phyloP scores from a whole-genome alignment of 2,113 vertebrate species.

The Dicrurus megarhynchus region DNA sequence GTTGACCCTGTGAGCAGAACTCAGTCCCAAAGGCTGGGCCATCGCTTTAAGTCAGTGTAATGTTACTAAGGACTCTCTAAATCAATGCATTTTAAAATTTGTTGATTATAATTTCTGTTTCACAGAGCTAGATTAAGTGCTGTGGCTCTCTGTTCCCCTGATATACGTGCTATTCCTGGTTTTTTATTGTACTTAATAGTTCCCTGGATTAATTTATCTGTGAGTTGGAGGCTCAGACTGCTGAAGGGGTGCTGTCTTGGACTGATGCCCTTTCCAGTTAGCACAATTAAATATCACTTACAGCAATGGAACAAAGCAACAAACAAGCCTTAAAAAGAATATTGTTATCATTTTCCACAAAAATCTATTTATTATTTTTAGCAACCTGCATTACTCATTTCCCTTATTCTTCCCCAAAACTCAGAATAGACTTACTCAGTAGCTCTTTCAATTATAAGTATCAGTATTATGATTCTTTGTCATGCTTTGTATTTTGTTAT shows the following conservation, averaged over 20 bases:
- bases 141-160: not conserved
- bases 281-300: not conserved
- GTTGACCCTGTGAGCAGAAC: not conserved
- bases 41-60: not conserved
- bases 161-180: not conserved
- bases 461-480: not conserved
- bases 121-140: not conserved
- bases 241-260: not conserved
- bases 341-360: not conserved
- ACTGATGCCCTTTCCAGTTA: not conserved
- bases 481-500: slow-evolving; percentile 1
- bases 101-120: not conserved
- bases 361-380: not conserved
- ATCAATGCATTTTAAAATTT: not conserved
- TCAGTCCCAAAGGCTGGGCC: not conserved
- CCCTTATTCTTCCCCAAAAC: not conserved
- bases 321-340: not conserved
- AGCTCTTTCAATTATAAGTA: slow-evolving; percentile 9
- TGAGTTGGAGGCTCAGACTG: not conserved
- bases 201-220: not conserved
- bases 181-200: not conserved
- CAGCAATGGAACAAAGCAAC: not conserved
- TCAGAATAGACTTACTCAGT: not conserved
- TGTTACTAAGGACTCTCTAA: not conserved
- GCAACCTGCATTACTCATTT: not conserved